Base-by-base conservation (phyloP, 2,797 vertebrate genomes). In the Typhlichthys subterraneus region DNA sequence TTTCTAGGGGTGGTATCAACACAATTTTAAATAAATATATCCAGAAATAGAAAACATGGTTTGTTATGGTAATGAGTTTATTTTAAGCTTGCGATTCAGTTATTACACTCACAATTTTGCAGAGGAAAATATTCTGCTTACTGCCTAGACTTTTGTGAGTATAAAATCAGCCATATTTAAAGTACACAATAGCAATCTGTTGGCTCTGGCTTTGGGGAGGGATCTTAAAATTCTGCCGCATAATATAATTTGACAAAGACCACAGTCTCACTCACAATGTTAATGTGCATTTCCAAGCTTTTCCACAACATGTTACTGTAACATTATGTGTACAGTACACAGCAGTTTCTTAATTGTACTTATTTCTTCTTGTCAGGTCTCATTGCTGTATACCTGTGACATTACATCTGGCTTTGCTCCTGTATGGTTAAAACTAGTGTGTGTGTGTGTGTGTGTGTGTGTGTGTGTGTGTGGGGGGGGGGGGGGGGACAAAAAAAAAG, bases 181-280 rank as follows among this genome's bases (percentile, higher is more conserved):
- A 42, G n/a, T 67, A 61, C 53, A 11, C 12, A 65, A 69, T 68
- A 73, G 50, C 68, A 69, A 78, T 85, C 79, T 76, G 75, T 67
- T 77, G 68, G 19, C 82, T 81, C 83, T 82, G 75, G 76, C 4
- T 29, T 57, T 80, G 69, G 56, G 49, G 79, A 86, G 38, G 38
- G 38, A 85, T 80, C 85, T 82, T 73, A 45, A 86, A 84, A 85
- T 72, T 67, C 84, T 73, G 67, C 87, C 86, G 81, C 70, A 64
- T 87, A 87, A 29, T 29, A 4, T 29, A 0, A 29, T 29, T 29
- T 29, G 23, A 4, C 23, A 29, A 29, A 17, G 42, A 75, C 80
- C 12, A 4, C 67, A 63, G 29, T 17, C 51, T 29, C 23, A 29
- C 71, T 61, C 69, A 55, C 53, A 1, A 45, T 38, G 63, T 59